Evolutionary conservation across 2,888 invertebrate genomes (phyloP).

Genomic region (Caenorhabditis sinica): DNA sequence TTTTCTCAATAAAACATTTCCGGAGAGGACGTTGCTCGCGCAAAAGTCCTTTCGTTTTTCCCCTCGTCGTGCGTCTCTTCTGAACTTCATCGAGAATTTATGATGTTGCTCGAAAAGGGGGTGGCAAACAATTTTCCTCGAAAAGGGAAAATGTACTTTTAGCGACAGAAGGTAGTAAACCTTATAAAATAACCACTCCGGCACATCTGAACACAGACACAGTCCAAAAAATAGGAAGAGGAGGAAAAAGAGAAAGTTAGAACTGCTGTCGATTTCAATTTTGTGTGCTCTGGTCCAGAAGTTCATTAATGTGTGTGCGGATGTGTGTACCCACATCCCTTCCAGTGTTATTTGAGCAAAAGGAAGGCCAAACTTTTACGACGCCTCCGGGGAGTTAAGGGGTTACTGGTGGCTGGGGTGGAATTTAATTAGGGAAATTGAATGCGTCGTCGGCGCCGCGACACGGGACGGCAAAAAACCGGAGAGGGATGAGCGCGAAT

Average conservation of each 20-base stretch:
- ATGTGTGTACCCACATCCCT: conserved; percentile 43
- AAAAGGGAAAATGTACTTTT: conserved; percentile 12
- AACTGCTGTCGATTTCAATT: conserved; percentile 12
- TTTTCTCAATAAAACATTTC: conserved; percentile 62
- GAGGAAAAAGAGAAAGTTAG: background rate
- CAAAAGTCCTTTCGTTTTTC: conserved; percentile 21
- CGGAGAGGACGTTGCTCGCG: conserved; percentile 42
- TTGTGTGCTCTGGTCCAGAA: conserved; percentile 34
- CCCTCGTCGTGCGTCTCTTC: conserved; percentile 30
- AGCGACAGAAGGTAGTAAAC: background rate
- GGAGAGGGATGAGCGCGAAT: background rate
- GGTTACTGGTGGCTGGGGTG: conserved; percentile 47
- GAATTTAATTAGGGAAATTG: conserved; percentile 65
- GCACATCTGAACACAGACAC: background rate
- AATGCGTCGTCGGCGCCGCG: conserved; percentile 35
- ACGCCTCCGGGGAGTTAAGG: conserved; percentile 65
- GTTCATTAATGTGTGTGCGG: conserved; percentile 58
- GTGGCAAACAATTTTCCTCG: conserved; percentile 39
- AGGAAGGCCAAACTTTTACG: conserved; percentile 57
- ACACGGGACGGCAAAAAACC: background rate
- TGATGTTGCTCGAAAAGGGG: conserved; percentile 47
- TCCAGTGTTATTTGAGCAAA: conserved; percentile 58
- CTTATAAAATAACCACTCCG: background rate
- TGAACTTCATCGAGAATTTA: conserved; percentile 62
- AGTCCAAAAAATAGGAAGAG: background rate